Evolutionary conservation across 2,113 vertebrate genomes (phyloP), one percentile per base, ranked within the genome.

Genomic region (Calidris pygmaea): DNA sequence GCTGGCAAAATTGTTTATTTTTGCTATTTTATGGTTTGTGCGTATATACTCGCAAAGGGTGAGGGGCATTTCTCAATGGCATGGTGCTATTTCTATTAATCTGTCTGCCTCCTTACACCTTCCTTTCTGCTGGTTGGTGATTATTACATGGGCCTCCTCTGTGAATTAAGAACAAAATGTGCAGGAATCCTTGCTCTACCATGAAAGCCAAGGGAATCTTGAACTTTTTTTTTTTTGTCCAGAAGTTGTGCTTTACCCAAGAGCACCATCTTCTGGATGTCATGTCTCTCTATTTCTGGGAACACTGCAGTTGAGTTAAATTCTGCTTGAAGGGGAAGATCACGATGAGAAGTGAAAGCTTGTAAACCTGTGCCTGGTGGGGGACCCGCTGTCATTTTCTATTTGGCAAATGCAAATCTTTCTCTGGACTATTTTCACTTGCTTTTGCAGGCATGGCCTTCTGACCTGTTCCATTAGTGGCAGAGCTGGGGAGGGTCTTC

Each of bases 261-360:
- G 90, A 97, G 93, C 83, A 73, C 96, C 96, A 97, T 89, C 97
- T 97, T 14, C 96, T 95, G 94, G 90, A 76, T 19, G 26, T 32
- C 56, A 5, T 11, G 29, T 7, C 18, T 63, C 52, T 80, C 34
- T 29, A 0, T 35, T 43, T 7, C 37, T 67, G 60, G 24, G 56
- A 73, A 52, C 8, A 3, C 72, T 32, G 34, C 4, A 0, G 17
- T 27, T 24, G 78, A 88, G 26, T 34, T 43, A 3, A 32, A 35
- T 47, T 74, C 70, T 56, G 56, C 90, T 56, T 45, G 71, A 11
- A 85, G 82, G 74, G 24, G 29, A 66, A 23, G 65, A n/a, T 15
- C 8, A 0, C 71, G 26, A 26, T 29, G 35, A 80, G 81, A 58
- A 89, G 35, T 8, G 10, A 6, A n/a, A 62, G 77, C 67, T 63